Evolutionary conservation across 2,797 vertebrate genomes (phyloP).

Genomic region (Neosilurus hyrtlii): DNA sequence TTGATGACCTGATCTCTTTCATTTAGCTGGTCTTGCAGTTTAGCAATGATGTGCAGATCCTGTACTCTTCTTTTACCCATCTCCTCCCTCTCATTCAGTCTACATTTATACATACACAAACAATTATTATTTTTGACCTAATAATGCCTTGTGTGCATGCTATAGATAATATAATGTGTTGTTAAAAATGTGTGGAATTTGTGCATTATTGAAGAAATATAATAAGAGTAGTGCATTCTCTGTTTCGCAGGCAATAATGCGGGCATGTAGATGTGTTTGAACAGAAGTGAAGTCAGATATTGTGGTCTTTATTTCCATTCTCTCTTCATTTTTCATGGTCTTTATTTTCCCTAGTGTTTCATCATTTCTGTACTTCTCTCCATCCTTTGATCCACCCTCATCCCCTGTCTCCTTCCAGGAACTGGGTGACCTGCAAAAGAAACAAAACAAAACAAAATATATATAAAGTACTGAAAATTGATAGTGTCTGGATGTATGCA

Average conservation of each 20-base stretch:
- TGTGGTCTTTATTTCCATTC: conserved; percentile 79
- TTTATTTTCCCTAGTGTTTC: conserved; percentile 75
- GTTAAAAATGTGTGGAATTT: conserved; percentile 20
- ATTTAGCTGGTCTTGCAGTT: conserved; percentile 83
- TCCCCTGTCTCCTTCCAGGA: conserved; percentile 51
- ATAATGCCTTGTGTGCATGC: neutral
- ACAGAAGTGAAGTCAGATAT: conserved; percentile 83
- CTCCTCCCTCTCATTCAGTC: conserved; percentile 85
- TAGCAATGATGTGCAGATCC: conserved; percentile 80
- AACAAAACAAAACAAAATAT: neutral
- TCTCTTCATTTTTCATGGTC: conserved; percentile 75
- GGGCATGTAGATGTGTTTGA: conserved; percentile 82
- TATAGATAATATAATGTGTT: conserved; percentile 7
- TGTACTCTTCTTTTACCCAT: conserved; percentile 80
- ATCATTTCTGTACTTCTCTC: conserved; percentile 62
- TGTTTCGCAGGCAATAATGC: conserved; percentile 84
- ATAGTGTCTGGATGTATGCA: too few relatives aligned
- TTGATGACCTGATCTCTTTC: conserved; percentile 89
- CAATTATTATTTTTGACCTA: conserved; percentile 1
- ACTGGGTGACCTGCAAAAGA: conserved; percentile 30
- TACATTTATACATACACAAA: conserved; percentile 51
- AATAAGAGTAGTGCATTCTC: conserved; percentile 66
- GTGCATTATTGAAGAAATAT: conserved; percentile 56
- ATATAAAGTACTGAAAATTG: too few relatives aligned
- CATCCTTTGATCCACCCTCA: conserved; percentile 51